A percentile compares a stretch with the other conserved stretches of the same genome.
phyloP scores from a whole-genome alignment of 2,113 vertebrate species.

The Coptodon rendalli region DNA sequence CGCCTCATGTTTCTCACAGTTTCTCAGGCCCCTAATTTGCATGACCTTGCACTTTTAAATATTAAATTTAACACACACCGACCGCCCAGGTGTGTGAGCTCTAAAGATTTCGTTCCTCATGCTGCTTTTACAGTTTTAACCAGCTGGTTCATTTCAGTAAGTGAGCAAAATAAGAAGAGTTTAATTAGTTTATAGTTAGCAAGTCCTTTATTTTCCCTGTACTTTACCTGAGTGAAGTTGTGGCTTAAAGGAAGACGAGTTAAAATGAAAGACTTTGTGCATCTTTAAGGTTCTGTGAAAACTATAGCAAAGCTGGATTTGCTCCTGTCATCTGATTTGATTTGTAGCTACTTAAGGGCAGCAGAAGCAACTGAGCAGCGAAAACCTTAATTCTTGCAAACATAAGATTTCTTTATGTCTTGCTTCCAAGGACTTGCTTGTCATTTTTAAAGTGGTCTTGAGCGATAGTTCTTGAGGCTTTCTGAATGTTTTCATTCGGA shows the following conservation, averaged over 20 bases:
- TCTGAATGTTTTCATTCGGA: background rate
- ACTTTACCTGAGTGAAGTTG: background rate
- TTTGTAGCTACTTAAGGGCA: background rate
- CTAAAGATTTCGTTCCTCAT: background rate
- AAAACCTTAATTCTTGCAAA: background rate
- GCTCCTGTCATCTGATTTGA: background rate
- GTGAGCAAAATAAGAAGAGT: background rate
- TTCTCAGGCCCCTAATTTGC: background rate
- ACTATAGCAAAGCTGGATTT: background rate
- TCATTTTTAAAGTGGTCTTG: background rate
- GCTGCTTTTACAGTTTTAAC: background rate
- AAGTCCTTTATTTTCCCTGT: background rate
- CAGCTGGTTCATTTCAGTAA: background rate
- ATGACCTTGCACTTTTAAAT: background rate
- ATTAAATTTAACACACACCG: background rate
- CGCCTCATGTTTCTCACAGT: constrained; percentile 27
- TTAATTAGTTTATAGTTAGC: background rate
- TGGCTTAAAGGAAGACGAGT: background rate
- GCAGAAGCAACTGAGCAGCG: background rate
- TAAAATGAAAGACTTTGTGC: background rate
- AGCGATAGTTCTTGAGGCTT: background rate
- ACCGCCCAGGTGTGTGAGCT: no score
- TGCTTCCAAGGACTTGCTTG: background rate
- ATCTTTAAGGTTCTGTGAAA: background rate
- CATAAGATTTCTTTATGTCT: background rate